Conservation (phyloP, 2,888 invertebrate species). For the Omphaloscelis lunosa region DNA sequence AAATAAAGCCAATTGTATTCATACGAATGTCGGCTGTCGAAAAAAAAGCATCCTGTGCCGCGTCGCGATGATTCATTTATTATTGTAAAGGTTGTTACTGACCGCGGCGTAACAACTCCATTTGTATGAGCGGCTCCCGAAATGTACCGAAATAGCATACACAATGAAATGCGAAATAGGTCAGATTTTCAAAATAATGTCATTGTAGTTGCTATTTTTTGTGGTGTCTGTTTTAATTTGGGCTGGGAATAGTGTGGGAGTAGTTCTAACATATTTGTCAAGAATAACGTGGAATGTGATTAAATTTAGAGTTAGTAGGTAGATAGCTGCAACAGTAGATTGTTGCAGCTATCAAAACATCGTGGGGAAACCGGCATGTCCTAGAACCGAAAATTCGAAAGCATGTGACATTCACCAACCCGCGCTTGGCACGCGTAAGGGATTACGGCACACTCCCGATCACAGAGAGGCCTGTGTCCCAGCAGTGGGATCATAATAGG, state of each 20-base stretch:
- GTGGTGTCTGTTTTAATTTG: conserved; percentile 21
- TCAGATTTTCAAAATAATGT: conserved; percentile 50
- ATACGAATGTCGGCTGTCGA: conserved; percentile 49
- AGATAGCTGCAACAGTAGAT: no score
- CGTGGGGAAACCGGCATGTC: no score
- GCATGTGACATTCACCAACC: not conserved
- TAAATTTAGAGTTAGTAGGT: not conserved
- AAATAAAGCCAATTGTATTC: conserved; percentile 63
- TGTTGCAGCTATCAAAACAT: not conserved
- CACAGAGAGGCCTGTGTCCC: not conserved
- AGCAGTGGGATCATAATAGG: not conserved
- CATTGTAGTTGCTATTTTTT: conserved; percentile 13
- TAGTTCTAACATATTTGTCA: not conserved
- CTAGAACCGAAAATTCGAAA: no score
- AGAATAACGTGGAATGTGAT: no score
- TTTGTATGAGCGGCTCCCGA: conserved; percentile 61
- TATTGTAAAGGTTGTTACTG: conserved; percentile 66
- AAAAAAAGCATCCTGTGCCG: conserved; percentile 56
- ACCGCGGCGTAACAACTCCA: conserved; percentile 63
- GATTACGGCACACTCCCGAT: not conserved
- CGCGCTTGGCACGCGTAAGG: not conserved
- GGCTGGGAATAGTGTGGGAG: conserved; percentile 2
- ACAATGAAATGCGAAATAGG: conserved; percentile 58
- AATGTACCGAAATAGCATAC: conserved; percentile 64
- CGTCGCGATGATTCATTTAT: conserved; percentile 66